A percentile compares a stretch with the other conserved stretches of the same genome.
These are phyloP conservation scores for Orthonychiurus folsomi DNA, from an alignment of 2,888 invertebrate genomes.

Conservation along the genomic window DNA sequence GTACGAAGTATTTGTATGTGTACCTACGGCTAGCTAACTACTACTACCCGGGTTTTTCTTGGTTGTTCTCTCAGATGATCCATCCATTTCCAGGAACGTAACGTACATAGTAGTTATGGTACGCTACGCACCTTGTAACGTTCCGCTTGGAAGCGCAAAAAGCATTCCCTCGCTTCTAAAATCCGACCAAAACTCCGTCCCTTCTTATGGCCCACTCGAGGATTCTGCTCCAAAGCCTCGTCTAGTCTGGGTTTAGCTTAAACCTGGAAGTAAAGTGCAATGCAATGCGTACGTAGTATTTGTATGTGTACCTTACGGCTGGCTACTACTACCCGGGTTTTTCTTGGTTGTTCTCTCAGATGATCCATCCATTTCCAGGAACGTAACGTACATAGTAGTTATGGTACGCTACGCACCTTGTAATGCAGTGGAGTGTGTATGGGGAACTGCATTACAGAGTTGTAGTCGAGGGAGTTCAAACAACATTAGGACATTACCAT, in stretches of 20 bases:
- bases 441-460: too few species aligned
- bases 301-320: neutral
- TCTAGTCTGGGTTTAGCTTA: too few species aligned
- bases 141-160: conserved; percentile 30
- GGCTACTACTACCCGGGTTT: neutral
- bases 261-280: too few species aligned
- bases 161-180: conserved; percentile 26
- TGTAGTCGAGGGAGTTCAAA: neutral
- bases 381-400: too few species aligned
- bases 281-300: too few species aligned
- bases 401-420: too few species aligned
- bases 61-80: neutral
- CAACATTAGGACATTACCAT: conserved; percentile 1
- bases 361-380: neutral
- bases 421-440: too few species aligned
- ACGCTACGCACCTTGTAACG: too few species aligned
- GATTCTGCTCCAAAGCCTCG: conserved; percentile 47
- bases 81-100: too few species aligned
- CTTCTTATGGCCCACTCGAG: conserved; percentile 27
- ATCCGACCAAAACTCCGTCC: conserved; percentile 11
- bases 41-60: neutral
- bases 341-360: neutral
- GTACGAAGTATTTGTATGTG: too few species aligned
- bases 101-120: too few species aligned
- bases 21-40: neutral